Base-by-base conservation (phyloP, 2,888 invertebrate genomes). In the Nudaria mundana region DNA sequence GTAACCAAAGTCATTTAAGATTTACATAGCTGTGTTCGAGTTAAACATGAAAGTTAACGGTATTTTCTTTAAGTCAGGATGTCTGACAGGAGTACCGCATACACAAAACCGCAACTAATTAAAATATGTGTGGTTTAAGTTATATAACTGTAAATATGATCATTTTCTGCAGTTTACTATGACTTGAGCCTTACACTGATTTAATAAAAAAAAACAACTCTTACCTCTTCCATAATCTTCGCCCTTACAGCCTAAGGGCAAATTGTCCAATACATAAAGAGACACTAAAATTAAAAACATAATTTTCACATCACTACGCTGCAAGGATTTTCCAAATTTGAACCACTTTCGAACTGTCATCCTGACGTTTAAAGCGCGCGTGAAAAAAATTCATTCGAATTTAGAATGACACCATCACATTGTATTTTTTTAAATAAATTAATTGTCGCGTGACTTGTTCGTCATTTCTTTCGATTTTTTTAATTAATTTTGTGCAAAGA, bases 271-370 rank as follows among this genome's bases (percentile, higher is more conserved):
- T 49, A 81, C 63, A 42, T 71, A 63, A 51, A 87, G 55, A 37
- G 80, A 40, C 81, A 87, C 82, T 60, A 83, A 46, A 59, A 83
- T 59, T 46, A 80, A 61, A 63, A 81, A 67, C 51, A 78, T 56
- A 50, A 66, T 63, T 67, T 67, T 83, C 86, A 88, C 87, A 76
- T 73, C 83, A 86, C 85, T 75, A 66, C 65, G 48, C 50, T 48
- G 50, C 50, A 63, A 57, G 41, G 66, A 66, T 66, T 68, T 77
- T 61, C 65, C 60, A 61, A 77, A 76, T 65, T 71, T 66, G 63
- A 72, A 76, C 61, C 85, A 86, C 79, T 71, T 76, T 61, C 68
- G 66, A 76, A 76, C 75, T 79, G 83, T 85, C 88, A 88, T 87
- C 66, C 71, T 84, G 82, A 76, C 68, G 66, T 70, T 60, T 57